phyloP scores from a whole-genome alignment of 2,797 vertebrate genomes.

The Acipenser transmontanus region DNA sequence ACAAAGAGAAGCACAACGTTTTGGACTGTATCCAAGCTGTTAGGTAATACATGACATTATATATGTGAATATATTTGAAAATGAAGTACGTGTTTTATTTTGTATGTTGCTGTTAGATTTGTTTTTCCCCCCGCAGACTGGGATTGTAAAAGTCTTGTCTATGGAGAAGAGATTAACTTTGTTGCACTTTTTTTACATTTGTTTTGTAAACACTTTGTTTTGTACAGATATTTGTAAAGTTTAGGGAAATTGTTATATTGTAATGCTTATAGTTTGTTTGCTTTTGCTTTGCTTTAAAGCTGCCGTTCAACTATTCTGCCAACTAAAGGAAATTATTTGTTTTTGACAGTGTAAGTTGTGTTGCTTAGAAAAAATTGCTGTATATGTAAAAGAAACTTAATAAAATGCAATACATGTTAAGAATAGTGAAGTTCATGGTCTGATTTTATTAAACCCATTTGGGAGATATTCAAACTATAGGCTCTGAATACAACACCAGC shows the following conservation, averaged over 20 bases:
- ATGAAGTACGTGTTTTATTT: slow-evolving; percentile 8
- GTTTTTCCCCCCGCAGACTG: slow-evolving; percentile 47
- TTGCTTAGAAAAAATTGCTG: slow-evolving; percentile 55
- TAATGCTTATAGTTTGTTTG: slow-evolving; percentile 54
- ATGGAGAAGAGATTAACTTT: slow-evolving; percentile 56
- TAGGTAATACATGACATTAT: too few species aligned
- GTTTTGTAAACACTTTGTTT: slow-evolving; percentile 70
- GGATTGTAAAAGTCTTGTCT: slow-evolving; percentile 44
- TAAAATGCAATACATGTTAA: neutral
- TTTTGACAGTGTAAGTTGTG: slow-evolving; percentile 63
- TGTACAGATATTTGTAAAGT: slow-evolving; percentile 64
- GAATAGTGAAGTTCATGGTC: neutral
- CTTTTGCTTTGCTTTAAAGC: slow-evolving; percentile 57
- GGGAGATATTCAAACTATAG: too few species aligned
- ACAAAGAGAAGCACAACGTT: too few species aligned
- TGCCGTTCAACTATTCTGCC: slow-evolving; percentile 39
- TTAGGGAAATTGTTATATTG: slow-evolving; percentile 61
- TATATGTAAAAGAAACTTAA: slow-evolving; percentile 51
- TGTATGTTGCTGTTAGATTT: slow-evolving; percentile 37
- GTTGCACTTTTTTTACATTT: slow-evolving; percentile 45
- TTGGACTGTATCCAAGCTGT: too few species aligned
- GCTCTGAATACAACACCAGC: too few species aligned
- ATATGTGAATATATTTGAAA: too few species aligned
- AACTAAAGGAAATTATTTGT: slow-evolving; percentile 59
- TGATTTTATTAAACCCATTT: neutral